Evolutionary conservation across 2,113 vertebrate genomes (phyloP).

Genomic region (Nothoprocta perdicaria): DNA sequence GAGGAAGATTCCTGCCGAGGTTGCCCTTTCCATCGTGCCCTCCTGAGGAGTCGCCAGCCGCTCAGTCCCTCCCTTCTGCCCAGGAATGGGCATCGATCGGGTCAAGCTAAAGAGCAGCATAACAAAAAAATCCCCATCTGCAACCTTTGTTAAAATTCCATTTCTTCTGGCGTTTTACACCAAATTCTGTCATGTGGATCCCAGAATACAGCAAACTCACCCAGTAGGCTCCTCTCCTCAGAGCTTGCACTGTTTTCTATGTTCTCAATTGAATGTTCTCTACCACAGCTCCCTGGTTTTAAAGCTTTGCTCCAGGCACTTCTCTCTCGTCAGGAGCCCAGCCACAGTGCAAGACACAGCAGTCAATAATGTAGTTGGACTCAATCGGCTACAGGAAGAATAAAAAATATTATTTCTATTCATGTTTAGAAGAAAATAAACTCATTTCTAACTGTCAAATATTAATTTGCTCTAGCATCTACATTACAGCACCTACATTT

Average conservation of each 20-base stretch:
- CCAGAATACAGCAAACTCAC: constrained; percentile 6
- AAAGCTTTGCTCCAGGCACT: constrained; percentile 49
- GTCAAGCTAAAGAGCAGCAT: constrained; percentile 8
- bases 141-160: not conserved
- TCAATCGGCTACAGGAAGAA: not conserved
- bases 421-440: constrained; percentile 11
- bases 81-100: not conserved
- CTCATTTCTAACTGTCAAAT: not conserved
- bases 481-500: not conserved
- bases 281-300: constrained; percentile 24
- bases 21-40: no score
- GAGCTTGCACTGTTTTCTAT: constrained; percentile 33
- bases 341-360: not conserved
- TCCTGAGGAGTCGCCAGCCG: no score
- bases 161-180: not conserved
- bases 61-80: no score
- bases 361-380: constrained; percentile 4
- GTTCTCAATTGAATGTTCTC: constrained; percentile 24
- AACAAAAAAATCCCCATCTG: not conserved
- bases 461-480: not conserved
- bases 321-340: not conserved
- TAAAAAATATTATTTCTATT: not conserved
- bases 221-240: constrained; percentile 6
- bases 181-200: not conserved
- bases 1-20: not conserved